Evolutionary conservation across 1,140 invertebrate genomes (phyloP), one percentile per base, ranked within the genome.

Genomic region (Nymphalis io): DNA sequence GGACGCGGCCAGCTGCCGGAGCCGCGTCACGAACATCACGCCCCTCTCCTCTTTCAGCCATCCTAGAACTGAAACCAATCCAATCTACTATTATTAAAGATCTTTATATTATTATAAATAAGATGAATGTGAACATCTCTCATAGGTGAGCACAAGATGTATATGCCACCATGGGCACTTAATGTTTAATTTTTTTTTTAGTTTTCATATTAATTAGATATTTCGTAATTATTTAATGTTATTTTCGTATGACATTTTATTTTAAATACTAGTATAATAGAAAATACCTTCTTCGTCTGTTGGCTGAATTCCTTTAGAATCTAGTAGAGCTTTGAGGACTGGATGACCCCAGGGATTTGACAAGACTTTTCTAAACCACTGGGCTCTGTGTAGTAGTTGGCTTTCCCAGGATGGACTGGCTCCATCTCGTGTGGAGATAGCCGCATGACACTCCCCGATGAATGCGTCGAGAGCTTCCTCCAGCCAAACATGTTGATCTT

Each of bases 11-110:
- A 92, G 82, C 80, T 88, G 87, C 1, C 85, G 83, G 57, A 92
- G 78, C 63, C 91, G 83, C 72, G 84, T 85, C 78, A 87, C 76
- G 60, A 90, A 83, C 74, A 89, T 84, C 51, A 84, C 80, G 15
- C 84, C 84, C 18, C 85, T 81, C 76, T 92, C 91, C 46, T 88
- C 83, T 18, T 81, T 87, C 75, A 92, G 82, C 91, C 91, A 92
- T 86, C 79, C 78, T 82, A 85, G 64, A 48, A 92, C 91, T 92
- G 75, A 0, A 72, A 69, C 3, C 60, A 20, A 10, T 33, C 1
- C 27, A 33, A 33, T n/a, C n/a, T n/a, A n/a, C n/a, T n/a, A n/a
- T n/a, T n/a, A n/a, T n/a, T n/a, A n/a, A n/a, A n/a, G n/a, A n/a
- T n/a, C n/a, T n/a, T n/a, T n/a, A n/a, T n/a, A n/a, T n/a, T n/a